A percentile compares a stretch with the other conserved stretches of the same genome.
Conservation (phyloP, 2,888 invertebrate species). For the Troides helena region DNA sequence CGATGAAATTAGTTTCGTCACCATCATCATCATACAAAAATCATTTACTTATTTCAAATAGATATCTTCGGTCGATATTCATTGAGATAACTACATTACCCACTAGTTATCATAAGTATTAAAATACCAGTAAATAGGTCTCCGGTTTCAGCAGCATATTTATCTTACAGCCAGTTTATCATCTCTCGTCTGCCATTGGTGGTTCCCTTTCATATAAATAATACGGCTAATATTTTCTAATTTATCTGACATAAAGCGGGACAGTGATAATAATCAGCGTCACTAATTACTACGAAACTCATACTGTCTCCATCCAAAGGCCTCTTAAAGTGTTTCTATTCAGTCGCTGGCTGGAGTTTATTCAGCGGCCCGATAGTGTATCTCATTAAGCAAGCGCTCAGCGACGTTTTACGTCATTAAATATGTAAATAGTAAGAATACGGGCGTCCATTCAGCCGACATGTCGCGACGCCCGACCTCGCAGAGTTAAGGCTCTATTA, state of each 20-base stretch:
- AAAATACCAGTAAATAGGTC: too few species aligned
- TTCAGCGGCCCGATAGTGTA: slow-evolving; percentile 53
- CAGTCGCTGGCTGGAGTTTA: slow-evolving; percentile 35
- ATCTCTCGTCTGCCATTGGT: too few species aligned
- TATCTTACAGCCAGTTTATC: too few species aligned
- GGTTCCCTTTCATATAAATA: background rate
- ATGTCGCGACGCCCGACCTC: slow-evolving; percentile 57
- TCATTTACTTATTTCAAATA: too few species aligned
- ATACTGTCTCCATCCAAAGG: slow-evolving; percentile 21
- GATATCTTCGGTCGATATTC: too few species aligned
- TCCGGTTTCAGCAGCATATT: too few species aligned
- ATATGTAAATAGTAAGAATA: slow-evolving; percentile 76
- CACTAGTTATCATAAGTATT: too few species aligned
- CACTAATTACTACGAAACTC: slow-evolving; percentile 28
- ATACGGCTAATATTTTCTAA: slow-evolving; percentile 19
- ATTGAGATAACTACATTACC: too few species aligned
- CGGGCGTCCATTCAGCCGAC: slow-evolving; percentile 71
- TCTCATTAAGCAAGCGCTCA: slow-evolving; percentile 66
- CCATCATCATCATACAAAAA: too few species aligned
- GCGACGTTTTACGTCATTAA: slow-evolving; percentile 72
- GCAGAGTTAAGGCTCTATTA: slow-evolving; percentile 51
- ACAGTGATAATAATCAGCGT: slow-evolving; percentile 20
- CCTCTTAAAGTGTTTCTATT: slow-evolving; percentile 25
- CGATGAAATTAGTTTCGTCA: too few species aligned
- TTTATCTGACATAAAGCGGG: slow-evolving; percentile 17